Evolutionary conservation across 2,888 invertebrate species (phyloP), one percentile per base, ranked within the genome.

Genomic region (Leptinotarsa haldemani): DNA sequence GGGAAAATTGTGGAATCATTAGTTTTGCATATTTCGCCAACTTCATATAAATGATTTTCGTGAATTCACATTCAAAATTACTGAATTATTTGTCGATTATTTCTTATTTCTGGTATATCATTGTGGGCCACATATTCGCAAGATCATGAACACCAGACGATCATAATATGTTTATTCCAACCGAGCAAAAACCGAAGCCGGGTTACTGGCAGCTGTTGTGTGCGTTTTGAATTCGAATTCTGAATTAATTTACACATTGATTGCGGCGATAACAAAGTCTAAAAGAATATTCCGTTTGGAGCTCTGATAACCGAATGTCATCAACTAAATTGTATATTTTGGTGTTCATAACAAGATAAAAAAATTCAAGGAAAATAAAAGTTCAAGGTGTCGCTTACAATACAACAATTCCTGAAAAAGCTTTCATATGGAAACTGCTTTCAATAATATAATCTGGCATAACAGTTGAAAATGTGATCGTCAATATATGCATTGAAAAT

Each of bases 231-330:
- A 56, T 25, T 56, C 13, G 9, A 56, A 56, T 56, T 56, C 9
- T 56, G 56, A 56, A 56, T 56, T 56, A 56, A 56, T 56, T 56
- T 56, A 20, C 56, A 56, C 20, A 22, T 13, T 56, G 22, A 56
- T 56, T 22, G 4, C 4, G 56, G 22, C 20, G 4, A 56, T 56
- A 56, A 15, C 56, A 22, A 56, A 56, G 13, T 56, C 15, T 56
- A 22, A 56, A 30, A 52, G n/a, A 52, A 52, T 52, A n/a, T 18
- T 18, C 3, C 18, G 18, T 52, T 18, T 3, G 52, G 12, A 52
- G 18, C 18, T 52, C 9, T 52, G 2, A 18, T 18, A 52, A 7
- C 18, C 52, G 52, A 18, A 9, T 18, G 18, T 52, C 18, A 18
- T 52, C 52, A 9, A 18, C n/a, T 18, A 52, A 18, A 7, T 18